Conservation (phyloP, 2,797 vertebrate species). For the Taeniopygia guttata region DNA sequence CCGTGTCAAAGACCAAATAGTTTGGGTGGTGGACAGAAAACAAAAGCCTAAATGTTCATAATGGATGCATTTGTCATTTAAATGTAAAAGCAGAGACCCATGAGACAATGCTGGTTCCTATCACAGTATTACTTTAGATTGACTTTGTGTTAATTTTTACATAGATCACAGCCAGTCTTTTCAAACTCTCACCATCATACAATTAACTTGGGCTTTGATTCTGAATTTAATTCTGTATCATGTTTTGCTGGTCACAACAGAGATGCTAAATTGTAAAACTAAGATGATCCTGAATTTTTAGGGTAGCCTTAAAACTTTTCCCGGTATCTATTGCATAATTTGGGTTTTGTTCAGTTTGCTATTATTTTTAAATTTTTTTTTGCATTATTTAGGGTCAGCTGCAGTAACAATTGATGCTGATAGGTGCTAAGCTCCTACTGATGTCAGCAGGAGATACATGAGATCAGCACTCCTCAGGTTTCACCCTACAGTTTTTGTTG, state of each 20-base stretch:
- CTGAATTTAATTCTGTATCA: not conserved
- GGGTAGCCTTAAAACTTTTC: not conserved
- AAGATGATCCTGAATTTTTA: not conserved
- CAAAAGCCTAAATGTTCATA: not conserved
- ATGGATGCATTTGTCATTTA: not conserved
- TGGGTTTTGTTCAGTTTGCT: not conserved
- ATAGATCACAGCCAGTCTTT: not conserved
- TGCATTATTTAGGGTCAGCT: not conserved
- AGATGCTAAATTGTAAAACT: not conserved
- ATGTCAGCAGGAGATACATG: not conserved
- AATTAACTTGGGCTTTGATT: not conserved
- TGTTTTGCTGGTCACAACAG: not conserved
- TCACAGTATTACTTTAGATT: not conserved
- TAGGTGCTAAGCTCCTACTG: not conserved
- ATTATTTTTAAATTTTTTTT: constrained; percentile 32
- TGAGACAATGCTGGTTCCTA: not conserved
- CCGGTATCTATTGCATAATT: not conserved
- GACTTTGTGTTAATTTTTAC: not conserved
- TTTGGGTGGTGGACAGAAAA: not conserved
- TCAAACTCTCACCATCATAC: not conserved
- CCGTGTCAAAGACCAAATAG: not conserved
- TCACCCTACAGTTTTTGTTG: not conserved
- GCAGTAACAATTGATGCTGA: not conserved
- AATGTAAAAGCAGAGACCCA: not conserved
- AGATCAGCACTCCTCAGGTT: not conserved